Evolutionary conservation across 2,888 invertebrate genomes (phyloP), one percentile per base, ranked within the genome.

Genomic region (Mythimna vitellina): DNA sequence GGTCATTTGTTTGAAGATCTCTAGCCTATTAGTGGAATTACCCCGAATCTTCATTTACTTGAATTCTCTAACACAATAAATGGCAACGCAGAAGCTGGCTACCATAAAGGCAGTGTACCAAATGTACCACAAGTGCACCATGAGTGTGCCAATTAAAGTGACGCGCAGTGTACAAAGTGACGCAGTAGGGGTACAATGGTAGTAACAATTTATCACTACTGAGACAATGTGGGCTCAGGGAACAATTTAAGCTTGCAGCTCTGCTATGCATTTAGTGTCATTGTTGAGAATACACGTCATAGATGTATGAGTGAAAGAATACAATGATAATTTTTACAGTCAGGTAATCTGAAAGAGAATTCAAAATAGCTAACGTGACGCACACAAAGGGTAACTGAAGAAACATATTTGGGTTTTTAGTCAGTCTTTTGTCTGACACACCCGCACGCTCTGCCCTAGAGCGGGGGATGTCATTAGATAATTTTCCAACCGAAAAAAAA

Each of bases 201-300:
- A 78, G 54, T 71, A 76, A 82, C 82, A 81, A 86, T 85, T 82
- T 79, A 86, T 85, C 81, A 81, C 75, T 65, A 71, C 65, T 65
- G 68, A 76, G 82, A 87, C 87, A 87, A 87, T 86, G 72, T 73
- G 72, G 61, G 73, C 83, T 75, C 75, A 66, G 75, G 87, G 78
- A 86, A 87, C 83, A 82, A 76, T 78, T 85, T 86, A 80, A 80
- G 79, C 85, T 72, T 54, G 57, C 64, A 73, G 62, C 65, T 80
- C 80, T 62, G 86, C 71, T 78, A 78, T 83, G 77, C 80, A 78
- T 85, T 84, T 83, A 81, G 77, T 64, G 70, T 76, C 66, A 32
- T 56, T 61, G 68, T 73, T 65, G 64, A 70, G 64, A 35, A 65
- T 66, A n/a, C 66, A 42, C 65, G 22, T 38, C 1, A 22, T 38